A percentile compares a stretch with the other conserved stretches of the same genome.
Evolutionary conservation across 2,797 vertebrate species (phyloP).

Genomic region (Gymnothorax javanicus): DNA sequence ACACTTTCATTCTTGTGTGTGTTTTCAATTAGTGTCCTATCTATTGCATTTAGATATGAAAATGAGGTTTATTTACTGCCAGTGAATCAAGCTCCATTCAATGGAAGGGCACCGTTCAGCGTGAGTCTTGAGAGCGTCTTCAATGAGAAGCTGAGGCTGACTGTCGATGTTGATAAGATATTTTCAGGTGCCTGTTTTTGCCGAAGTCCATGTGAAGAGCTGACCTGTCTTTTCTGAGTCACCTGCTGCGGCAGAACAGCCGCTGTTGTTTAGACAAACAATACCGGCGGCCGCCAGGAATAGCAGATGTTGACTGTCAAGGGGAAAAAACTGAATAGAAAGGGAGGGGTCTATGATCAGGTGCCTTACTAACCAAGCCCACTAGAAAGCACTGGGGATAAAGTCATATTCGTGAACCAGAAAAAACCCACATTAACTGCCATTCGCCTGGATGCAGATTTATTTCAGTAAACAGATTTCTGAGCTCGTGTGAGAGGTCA

Average conservation of each 20-base stretch:
- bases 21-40: background rate
- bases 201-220: background rate
- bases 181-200: too few species aligned
- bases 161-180: background rate
- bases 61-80: background rate
- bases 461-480: slow-evolving; percentile 12
- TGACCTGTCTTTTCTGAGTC: background rate
- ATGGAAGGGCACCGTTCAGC: background rate
- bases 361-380: background rate
- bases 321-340: background rate
- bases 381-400: background rate
- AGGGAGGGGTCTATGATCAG: slow-evolving; percentile 1
- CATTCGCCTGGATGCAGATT: slow-evolving; percentile 1
- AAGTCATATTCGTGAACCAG: slow-evolving; percentile 6
- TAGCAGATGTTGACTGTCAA: slow-evolving; percentile 17
- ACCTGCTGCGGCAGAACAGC: background rate
- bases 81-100: background rate
- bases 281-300: slow-evolving; percentile 11
- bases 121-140: background rate
- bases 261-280: slow-evolving; percentile 15
- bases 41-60: background rate
- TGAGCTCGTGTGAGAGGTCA: background rate
- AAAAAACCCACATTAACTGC: background rate
- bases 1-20: background rate
- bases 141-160: background rate